These are phyloP conservation scores for Serrognathus titanus DNA, from an alignment of 2,888 invertebrate species.

Conservation along the genomic window DNA sequence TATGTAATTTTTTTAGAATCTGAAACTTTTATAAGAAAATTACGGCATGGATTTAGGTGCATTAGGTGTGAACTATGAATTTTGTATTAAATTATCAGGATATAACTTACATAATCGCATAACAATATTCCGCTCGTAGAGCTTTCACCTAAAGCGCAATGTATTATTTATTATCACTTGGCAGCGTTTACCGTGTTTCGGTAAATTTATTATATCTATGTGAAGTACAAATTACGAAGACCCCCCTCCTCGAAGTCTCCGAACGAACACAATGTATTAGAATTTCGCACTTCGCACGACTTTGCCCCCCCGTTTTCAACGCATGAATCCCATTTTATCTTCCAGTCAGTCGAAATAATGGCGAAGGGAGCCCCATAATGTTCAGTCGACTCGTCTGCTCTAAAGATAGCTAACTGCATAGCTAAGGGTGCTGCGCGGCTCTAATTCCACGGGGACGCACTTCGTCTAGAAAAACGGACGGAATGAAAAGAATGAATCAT, in stretches of 20 bases:
- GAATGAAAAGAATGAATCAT: conserved; percentile 14
- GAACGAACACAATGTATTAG: conserved; percentile 14
- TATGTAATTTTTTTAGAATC: no score
- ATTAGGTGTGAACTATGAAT: no score
- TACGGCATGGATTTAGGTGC: no score
- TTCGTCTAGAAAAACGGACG: background rate
- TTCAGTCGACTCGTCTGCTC: conserved; percentile 10
- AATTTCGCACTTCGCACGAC: conserved; percentile 18
- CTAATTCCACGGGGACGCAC: conserved; percentile 1
- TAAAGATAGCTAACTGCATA: conserved; percentile 3
- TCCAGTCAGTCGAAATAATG: conserved; percentile 23
- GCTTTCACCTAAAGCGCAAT: no score
- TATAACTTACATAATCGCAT: no score
- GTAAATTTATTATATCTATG: background rate
- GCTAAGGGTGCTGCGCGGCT: background rate
- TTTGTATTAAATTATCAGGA: no score
- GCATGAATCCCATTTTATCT: conserved; percentile 22
- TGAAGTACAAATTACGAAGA: background rate
- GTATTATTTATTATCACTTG: background rate
- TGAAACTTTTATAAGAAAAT: no score
- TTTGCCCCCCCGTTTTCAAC: conserved; percentile 7
- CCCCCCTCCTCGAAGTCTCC: background rate
- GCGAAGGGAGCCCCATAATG: conserved; percentile 12
- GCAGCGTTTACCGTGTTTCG: background rate
- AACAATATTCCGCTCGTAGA: no score